Base-by-base conservation (phyloP, 2,113 vertebrate species). In the Ursus arctos region DNA sequence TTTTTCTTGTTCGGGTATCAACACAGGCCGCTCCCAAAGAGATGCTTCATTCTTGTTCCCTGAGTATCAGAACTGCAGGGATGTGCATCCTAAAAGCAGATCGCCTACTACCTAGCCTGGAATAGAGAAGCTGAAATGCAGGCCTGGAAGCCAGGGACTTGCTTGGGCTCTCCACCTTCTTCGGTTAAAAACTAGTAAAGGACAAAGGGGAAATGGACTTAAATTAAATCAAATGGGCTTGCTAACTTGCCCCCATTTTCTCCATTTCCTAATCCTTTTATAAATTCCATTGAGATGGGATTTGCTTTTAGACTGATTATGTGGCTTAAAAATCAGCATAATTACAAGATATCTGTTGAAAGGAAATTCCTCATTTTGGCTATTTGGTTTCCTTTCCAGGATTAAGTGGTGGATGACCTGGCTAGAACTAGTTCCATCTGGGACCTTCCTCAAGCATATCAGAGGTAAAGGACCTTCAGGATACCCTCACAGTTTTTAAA, bases 211-310 rank as follows among this genome's bases (percentile, higher is more conserved):
- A 97, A 97, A 84, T 84, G 83, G 77, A 31, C 53, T 96, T 97
- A 93, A 59, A 85, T 79, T 53, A 65, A 96, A 94, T 79, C 71
- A 63, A 88, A 95, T 59, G 61, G 71, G 49, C 55, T 94, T 95
- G 94, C 84, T 67, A 94, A 71, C 83, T 9, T 80, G 63, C 13
- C 28, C 28, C 59, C 43, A 40, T 95, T 80, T 88, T 95, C 72
- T 72, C 77, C 93, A 97, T 94, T 94, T 98, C 96, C 95, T 97
- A 97, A 98, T 97, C 97, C 96, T 96, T 96, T 98, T 94, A 93
- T 95, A 97, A 88, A 94, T 96, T 84, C 92, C 92, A 94, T 47
- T 91, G 92, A 95, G 95, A 88, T 94, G 61, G 90, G 87, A 97
- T 98, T 98, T 95, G 79, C 83, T 61, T 96, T 92, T 76, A 96